Evolutionary conservation across 2,797 vertebrate genomes (phyloP), one percentile per base, ranked within the genome.

Genomic region (Sebastes diaconus): DNA sequence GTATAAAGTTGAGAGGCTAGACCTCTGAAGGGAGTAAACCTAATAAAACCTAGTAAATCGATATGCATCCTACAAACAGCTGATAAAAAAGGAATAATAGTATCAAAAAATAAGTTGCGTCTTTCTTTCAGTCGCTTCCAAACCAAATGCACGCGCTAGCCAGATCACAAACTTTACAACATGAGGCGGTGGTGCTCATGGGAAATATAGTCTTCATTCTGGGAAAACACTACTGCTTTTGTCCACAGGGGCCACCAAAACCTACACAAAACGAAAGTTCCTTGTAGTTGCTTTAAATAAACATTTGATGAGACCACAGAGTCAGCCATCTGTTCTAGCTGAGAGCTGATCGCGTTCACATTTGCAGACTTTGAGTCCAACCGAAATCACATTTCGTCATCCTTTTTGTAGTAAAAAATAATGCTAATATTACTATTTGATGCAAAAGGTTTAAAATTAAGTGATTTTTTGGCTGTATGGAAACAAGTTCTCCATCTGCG

Each of bases 101-200:
- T 57, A 57, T 12, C 0, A 55, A 24, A 24, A 24, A 42, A 8
- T 0, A 8, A 46, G 42, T 46, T 46, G 42, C 42, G 6, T 46
- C 42, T 46, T 46, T 46, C 42, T 46, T 46, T 46, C 16, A 39
- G 12, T 39, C 5, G 36, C 36, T 39, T 39, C 36, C 36, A 39
- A 39, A 39, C 36, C 36, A 39, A 39, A 39, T 39, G 36, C 42
- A 46, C 42, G 42, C 42, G 5, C 16, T 18, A 46, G 42, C 12
- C 36, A 46, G 46, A 52, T 52, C 20, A 52, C 18, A 0, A 52
- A 0, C 46, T 52, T 52, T 52, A 52, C 46, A 0, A 52, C 18
- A 52, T 18, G 16, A 52, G 0, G 55, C 11, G 10, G 24, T 57
- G 55, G 24, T 16, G 55, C 24, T 58, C 24, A 58, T 25, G 24